These are phyloP conservation scores for Xestoiulus laeticollis DNA, from an alignment of 2,888 invertebrate species.

Conservation along the genomic window DNA sequence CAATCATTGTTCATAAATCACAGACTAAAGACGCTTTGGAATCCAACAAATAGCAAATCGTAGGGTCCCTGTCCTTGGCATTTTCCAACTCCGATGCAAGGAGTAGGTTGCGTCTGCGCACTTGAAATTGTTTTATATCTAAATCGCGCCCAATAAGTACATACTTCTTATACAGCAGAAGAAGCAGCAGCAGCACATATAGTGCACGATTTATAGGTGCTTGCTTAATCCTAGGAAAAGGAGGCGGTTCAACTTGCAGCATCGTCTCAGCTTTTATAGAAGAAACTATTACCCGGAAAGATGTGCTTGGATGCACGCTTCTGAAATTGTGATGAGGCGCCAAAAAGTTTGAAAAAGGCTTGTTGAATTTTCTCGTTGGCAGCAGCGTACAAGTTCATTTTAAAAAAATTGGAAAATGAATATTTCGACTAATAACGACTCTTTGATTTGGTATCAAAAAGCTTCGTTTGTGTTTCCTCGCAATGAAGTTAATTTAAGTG, in stretches of 20 bases:
- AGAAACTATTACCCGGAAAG: background rate
- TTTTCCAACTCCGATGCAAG: background rate
- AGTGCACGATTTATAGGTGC: slow-evolving; percentile 21
- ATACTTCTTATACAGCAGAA: slow-evolving; percentile 35
- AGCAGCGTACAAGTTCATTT: background rate
- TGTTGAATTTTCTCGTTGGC: background rate
- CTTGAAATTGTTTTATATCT: slow-evolving; percentile 18
- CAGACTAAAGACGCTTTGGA: background rate
- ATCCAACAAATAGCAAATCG: slow-evolving; percentile 25
- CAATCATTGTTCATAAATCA: background rate
- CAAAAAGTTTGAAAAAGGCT: slow-evolving; percentile 24
- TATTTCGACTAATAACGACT: background rate
- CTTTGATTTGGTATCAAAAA: background rate
- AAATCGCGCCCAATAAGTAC: slow-evolving; percentile 28
- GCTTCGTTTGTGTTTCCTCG: background rate
- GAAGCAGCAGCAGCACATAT: background rate
- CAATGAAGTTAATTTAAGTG: background rate
- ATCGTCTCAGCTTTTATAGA: background rate
- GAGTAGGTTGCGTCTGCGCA: slow-evolving; percentile 30
- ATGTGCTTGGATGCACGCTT: slow-evolving; percentile 24
- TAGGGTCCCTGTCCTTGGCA: slow-evolving; percentile 31
- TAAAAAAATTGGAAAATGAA: background rate
- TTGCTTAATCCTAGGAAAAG: background rate
- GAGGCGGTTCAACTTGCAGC: background rate
- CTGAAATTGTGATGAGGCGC: slow-evolving; percentile 29